Conservation (phyloP, 30 jellyfish, hydroid and myxozoan species). For the Calvadosia cruxmelitensis region DNA sequence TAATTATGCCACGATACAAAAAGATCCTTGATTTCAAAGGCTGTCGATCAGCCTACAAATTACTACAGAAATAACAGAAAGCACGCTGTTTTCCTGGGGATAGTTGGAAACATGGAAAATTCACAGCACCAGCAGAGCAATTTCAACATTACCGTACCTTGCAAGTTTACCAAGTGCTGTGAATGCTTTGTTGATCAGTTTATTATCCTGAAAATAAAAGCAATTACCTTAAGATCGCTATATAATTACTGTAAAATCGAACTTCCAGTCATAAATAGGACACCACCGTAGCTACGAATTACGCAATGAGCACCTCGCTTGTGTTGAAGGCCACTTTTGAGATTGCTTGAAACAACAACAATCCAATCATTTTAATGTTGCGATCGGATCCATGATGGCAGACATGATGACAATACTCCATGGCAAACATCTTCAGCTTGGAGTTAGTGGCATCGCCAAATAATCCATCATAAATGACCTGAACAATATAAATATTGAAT, state of each 20-base stretch:
- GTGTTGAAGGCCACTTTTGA: conserved; percentile 36
- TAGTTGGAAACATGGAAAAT: too few species aligned
- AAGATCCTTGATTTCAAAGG: too few species aligned
- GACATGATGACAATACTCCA: conserved; percentile 69
- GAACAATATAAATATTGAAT: too few species aligned
- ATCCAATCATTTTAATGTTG: conserved; percentile 42
- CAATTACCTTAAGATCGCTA: not conserved
- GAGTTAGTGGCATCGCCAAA: conserved; percentile 70
- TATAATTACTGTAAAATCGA: not conserved
- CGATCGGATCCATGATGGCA: conserved; percentile 45
- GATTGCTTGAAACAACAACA: conserved; percentile 65
- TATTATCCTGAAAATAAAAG: conserved; percentile 37
- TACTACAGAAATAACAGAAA: too few species aligned
- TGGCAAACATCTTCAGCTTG: conserved; percentile 48
- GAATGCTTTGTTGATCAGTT: conserved; percentile 37
- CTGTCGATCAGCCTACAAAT: too few species aligned
- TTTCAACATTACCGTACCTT: conserved; percentile 44
- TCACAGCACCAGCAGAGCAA: too few species aligned
- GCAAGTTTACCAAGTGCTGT: conserved; percentile 66
- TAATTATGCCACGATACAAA: too few species aligned
- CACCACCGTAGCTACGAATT: too few species aligned
- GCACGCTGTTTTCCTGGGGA: too few species aligned
- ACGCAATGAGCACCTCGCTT: conserved; percentile 34
- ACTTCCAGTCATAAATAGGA: not conserved
- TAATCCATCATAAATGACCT: conserved; percentile 49